Evolutionary conservation across 2,113 vertebrate genomes (phyloP).

Genomic region (Ranitomeya variabilis): DNA sequence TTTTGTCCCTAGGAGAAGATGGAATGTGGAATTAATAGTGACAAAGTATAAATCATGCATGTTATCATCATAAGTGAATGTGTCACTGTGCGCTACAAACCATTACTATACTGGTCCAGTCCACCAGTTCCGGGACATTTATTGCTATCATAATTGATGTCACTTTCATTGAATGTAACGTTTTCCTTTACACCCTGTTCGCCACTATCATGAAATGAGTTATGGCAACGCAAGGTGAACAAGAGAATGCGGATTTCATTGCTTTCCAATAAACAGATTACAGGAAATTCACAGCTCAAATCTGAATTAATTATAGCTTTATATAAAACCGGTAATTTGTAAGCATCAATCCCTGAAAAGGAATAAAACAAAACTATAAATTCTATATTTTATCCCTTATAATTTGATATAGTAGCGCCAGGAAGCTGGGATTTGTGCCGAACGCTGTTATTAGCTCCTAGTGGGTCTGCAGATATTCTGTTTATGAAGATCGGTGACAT

Average conservation of each 20-base stretch:
- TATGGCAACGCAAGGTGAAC: conserved; percentile 42
- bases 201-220: conserved; percentile 50
- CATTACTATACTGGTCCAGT: conserved; percentile 56
- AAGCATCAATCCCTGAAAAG: conserved; percentile 25
- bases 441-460: not conserved
- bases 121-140: conserved; percentile 54
- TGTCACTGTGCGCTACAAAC: conserved; percentile 56
- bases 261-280: conserved; percentile 51
- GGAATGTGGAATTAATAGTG: conserved; percentile 22
- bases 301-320: conserved; percentile 39
- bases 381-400: conserved; percentile 1
- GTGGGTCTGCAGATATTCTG: not conserved
- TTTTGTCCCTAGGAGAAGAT: conserved; percentile 18
- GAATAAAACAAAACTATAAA: conserved; percentile 24
- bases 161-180: conserved; percentile 57
- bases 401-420: not conserved
- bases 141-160: conserved; percentile 56
- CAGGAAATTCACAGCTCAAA: conserved; percentile 39
- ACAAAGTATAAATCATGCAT: conserved; percentile 50
- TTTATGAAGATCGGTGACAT: not conserved
- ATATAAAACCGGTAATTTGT: conserved; percentile 33
- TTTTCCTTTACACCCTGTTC: conserved; percentile 48
- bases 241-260: conserved; percentile 51
- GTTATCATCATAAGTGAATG: conserved; percentile 50
- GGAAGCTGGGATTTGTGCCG: not conserved